Conservation (phyloP, 2,797 vertebrate species). For the Poliocrania exsul region DNA sequence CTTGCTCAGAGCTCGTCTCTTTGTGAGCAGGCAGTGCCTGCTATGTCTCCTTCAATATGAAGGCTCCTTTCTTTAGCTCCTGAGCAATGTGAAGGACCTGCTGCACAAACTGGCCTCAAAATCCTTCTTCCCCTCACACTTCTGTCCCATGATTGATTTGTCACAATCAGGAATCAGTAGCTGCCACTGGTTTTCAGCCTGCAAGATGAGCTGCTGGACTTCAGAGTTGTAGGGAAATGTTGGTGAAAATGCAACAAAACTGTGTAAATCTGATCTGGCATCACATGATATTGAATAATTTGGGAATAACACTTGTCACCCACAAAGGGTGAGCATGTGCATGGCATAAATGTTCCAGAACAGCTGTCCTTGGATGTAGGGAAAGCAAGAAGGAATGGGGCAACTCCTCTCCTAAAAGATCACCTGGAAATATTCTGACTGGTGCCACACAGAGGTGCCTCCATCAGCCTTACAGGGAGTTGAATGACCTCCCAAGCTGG, state of each 20-base stretch:
- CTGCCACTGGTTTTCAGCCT: not conserved
- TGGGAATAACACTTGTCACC: not conserved
- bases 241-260: not conserved
- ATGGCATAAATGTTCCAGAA: not conserved
- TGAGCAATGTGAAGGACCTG: not conserved
- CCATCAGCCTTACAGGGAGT: not conserved
- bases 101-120: not conserved
- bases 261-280: not conserved
- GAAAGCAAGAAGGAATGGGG: not conserved
- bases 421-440: not conserved
- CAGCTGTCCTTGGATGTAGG: fast-evolving
- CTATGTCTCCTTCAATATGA: not conserved
- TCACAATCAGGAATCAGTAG: not conserved
- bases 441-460: not conserved
- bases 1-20: not conserved
- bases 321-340: fast-evolving
- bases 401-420: not conserved
- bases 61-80: not conserved
- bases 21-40: fast-evolving
- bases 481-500: not conserved
- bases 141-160: not conserved
- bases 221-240: not conserved
- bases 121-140: fast-evolving
- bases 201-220: not conserved
- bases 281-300: fast-evolving